These are phyloP conservation scores for Pyralis farinalis DNA, from an alignment of 2,888 invertebrate genomes.

Conservation along the genomic window DNA sequence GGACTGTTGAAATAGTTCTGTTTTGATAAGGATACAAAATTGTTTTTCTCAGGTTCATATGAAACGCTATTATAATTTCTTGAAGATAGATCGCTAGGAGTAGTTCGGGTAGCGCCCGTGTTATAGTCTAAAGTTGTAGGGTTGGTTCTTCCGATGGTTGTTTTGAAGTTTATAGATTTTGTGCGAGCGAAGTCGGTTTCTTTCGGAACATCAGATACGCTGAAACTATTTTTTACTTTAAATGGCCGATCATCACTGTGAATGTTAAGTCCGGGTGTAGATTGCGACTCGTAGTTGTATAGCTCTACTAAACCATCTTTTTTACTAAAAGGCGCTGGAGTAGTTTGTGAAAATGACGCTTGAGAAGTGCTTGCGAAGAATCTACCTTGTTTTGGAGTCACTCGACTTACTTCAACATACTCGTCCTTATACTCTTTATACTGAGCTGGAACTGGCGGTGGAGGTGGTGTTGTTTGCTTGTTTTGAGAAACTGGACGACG, in stretches of 20 bases:
- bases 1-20: constrained; percentile 55
- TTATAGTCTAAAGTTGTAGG: constrained; percentile 46
- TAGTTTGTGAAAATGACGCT: constrained; percentile 44
- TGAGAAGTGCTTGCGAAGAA: constrained; percentile 49
- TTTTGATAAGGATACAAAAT: constrained; percentile 52
- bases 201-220: constrained; percentile 44
- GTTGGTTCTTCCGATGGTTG: constrained; percentile 30
- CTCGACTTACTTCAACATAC: constrained; percentile 70
- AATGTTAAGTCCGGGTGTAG: constrained; percentile 49
- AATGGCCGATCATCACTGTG: constrained; percentile 55
- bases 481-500: constrained; percentile 38
- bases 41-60: constrained; percentile 65
- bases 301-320: constrained; percentile 68
- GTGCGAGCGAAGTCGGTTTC: constrained; percentile 50
- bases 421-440: constrained; percentile 62
- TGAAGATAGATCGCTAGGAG: constrained; percentile 50
- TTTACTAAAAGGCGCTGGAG: constrained; percentile 49
- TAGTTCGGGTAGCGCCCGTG: constrained; percentile 36
- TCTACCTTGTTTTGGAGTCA: constrained; percentile 58
- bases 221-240: constrained; percentile 62
- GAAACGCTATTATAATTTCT: constrained; percentile 66
- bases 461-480: constrained; percentile 35
- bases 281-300: constrained; percentile 68
- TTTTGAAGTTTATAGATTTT: constrained; percentile 36
- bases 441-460: constrained; percentile 59